phyloP scores from a whole-genome alignment of 2,888 invertebrate species.

The Diadegma fenestrale region DNA sequence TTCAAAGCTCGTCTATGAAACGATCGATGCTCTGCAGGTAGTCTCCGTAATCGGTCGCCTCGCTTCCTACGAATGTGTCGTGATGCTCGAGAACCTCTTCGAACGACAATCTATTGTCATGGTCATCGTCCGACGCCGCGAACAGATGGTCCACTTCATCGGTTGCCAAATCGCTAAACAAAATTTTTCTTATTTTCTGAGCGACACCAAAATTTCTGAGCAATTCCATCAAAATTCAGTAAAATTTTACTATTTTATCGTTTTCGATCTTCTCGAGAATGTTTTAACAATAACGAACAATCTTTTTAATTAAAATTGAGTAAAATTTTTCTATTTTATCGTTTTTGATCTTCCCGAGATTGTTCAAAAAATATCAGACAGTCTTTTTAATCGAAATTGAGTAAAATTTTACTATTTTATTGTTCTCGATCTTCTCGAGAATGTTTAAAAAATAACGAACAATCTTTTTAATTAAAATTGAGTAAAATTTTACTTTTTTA shows the following conservation, averaged over 20 bases:
- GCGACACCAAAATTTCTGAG: not conserved
- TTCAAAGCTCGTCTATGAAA: conserved; percentile 91
- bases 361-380: not conserved
- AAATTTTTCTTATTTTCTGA: conserved; percentile 5
- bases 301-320: no score
- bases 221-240: not conserved
- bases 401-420: not conserved
- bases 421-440: not conserved
- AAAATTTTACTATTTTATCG: not conserved
- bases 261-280: not conserved
- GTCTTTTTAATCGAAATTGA: not conserved
- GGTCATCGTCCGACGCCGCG: conserved; percentile 93
- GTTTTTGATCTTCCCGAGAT: not conserved
- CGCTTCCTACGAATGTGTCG: conserved; percentile 96
- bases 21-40: conserved; percentile 92
- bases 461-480: no score
- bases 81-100: conserved; percentile 94
- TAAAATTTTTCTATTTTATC: not conserved
- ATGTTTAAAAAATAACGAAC: no score
- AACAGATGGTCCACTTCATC: conserved; percentile 97
- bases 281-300: no score
- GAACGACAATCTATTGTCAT: conserved; percentile 92
- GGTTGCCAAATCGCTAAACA: conserved; percentile 91
- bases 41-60: conserved; percentile 95
- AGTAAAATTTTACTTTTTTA: not conserved